Evolutionary conservation across 2,797 vertebrate species (phyloP).

Genomic region (Phoeniculus purpureus): DNA sequence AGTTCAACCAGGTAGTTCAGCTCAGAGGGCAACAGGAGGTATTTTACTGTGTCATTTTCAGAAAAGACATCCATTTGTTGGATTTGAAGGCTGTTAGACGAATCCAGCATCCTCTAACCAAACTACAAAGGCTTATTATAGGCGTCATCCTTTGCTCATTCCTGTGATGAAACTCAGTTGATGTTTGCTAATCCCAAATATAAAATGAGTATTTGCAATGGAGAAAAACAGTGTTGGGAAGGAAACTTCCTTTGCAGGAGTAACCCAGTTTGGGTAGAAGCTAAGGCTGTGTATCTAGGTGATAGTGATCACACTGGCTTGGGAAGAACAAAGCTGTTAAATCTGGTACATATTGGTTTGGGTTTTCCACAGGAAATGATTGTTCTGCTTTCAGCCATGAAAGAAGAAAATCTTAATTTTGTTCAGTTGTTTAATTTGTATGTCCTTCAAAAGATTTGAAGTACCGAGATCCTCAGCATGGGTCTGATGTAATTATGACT

Average conservation of each 20-base stretch:
- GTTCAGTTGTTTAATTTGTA: background rate
- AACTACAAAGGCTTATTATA: background rate
- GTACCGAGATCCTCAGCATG: background rate
- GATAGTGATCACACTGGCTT: background rate
- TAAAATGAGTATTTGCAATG: background rate
- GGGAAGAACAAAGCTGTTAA: background rate
- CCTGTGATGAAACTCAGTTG: background rate
- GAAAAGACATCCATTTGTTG: background rate
- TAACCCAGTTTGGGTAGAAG: background rate
- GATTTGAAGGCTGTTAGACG: background rate
- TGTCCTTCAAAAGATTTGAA: background rate
- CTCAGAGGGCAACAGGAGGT: background rate
- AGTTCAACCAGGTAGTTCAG: background rate
- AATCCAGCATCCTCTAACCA: background rate
- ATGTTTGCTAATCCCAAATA: background rate
- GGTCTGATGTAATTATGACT: background rate
- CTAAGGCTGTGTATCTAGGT: background rate
- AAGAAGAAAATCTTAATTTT: background rate
- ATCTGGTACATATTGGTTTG: background rate
- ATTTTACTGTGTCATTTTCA: background rate
- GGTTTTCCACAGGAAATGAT: background rate
- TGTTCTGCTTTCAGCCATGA: background rate
- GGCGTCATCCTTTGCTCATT: background rate
- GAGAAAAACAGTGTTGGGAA: background rate
- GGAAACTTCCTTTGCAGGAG: background rate